phyloP scores from a whole-genome alignment of 1,140 invertebrate genomes.

The Psix sp. region DNA sequence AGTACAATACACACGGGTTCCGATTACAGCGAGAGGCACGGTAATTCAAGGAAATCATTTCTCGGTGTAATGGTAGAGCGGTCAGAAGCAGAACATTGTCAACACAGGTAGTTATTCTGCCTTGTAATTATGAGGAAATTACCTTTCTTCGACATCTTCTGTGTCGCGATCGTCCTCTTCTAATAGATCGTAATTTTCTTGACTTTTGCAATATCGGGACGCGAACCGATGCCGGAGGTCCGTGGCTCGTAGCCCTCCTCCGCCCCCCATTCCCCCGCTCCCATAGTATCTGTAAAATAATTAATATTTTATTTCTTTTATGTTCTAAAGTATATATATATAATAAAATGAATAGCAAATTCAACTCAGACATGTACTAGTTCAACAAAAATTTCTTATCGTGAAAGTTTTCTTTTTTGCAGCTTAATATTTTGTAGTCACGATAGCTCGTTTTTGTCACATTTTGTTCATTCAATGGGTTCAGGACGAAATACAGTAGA shows the following conservation, averaged over 20 bases:
- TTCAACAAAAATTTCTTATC: too few species aligned
- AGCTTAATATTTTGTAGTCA: too few species aligned
- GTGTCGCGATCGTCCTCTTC: slow-evolving; percentile 50
- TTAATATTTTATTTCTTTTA: slow-evolving; percentile 6
- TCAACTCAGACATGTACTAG: too few species aligned
- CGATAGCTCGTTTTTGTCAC: too few species aligned
- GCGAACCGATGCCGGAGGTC: slow-evolving; percentile 73
- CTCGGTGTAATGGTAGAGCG: slow-evolving; percentile 4
- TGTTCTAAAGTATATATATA: too few species aligned
- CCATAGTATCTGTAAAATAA: slow-evolving; percentile 74
- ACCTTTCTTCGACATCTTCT: slow-evolving; percentile 53
- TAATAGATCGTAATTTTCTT: slow-evolving; percentile 58
- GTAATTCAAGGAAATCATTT: slow-evolving; percentile 28
- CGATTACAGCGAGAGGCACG: slow-evolving; percentile 5
- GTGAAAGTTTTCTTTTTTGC: too few species aligned
- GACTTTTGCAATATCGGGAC: slow-evolving; percentile 61
- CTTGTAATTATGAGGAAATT: slow-evolving; percentile 48
- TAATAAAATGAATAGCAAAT: too few species aligned
- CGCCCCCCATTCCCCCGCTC: slow-evolving; percentile 77
- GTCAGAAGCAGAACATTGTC: slow-evolving; percentile 28
- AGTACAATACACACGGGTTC: slow-evolving; percentile 18
- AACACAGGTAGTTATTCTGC: slow-evolving; percentile 18
- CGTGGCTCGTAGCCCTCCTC: slow-evolving; percentile 77
- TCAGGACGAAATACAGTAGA: background rate
- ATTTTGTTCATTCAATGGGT: too few species aligned